Percentiles rank a stretch among this genome's conserved stretches.
phyloP scores from a whole-genome alignment of 2,113 vertebrate species.

The Rhabdornis inornatus region DNA sequence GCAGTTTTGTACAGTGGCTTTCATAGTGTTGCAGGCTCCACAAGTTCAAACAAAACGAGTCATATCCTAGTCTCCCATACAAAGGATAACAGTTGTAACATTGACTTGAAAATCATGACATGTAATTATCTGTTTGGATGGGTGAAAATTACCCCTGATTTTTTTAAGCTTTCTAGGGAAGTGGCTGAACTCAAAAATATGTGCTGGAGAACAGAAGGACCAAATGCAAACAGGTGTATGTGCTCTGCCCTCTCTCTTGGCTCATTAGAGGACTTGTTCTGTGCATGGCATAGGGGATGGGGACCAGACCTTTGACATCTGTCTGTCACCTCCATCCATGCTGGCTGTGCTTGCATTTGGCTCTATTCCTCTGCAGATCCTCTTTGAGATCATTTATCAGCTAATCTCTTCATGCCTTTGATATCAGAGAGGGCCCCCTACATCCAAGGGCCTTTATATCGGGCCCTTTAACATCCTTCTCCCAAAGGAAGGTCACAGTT shows the following conservation, averaged over 20 bases:
- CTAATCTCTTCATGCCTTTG: not conserved
- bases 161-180: not conserved
- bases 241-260: not conserved
- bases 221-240: not conserved
- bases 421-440: not conserved
- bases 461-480: not conserved
- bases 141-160: not conserved
- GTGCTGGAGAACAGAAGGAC: not conserved
- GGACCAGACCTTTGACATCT: not conserved
- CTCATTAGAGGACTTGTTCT: not conserved
- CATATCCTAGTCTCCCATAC: not conserved
- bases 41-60: not conserved
- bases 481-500: not conserved
- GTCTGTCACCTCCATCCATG: not conserved
- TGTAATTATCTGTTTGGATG: not conserved
- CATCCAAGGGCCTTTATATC: not conserved
- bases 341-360: not conserved
- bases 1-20: not conserved
- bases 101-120: not conserved
- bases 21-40: not conserved
- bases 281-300: fast-evolving
- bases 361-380: not conserved
- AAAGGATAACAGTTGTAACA: not conserved
- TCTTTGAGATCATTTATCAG: not conserved
- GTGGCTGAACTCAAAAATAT: not conserved